Evolutionary conservation across 1,140 invertebrate genomes (phyloP), one percentile per base, ranked within the genome.

Genomic region (Ceratitis capitata): DNA sequence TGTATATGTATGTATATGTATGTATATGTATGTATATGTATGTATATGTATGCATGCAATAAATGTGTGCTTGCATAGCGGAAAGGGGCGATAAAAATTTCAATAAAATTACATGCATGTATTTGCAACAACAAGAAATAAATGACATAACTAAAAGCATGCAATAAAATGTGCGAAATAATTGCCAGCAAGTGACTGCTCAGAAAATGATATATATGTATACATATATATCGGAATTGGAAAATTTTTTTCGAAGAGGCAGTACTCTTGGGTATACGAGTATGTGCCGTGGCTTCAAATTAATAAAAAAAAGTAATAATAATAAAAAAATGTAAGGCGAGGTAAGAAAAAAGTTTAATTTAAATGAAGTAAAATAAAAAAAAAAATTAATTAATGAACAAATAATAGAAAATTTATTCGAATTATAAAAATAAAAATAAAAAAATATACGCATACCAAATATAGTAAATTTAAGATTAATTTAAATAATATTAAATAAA

Each of bases 161-260:
- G 69, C 69, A 78, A 45, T 78, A 78, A 78, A 78, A 78, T 42
- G 35, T 78, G 69, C 9, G 69, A 78, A 78, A 78, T 78, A 78
- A 78, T 42, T 78, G 69, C 69, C 10, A 9, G 10, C 69, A 47
- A 14, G 29, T n/a, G n/a, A 78, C 9, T 5, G 29, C 56, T 23
- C n/a, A 26, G n/a, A 78, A 26, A 45, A 78, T 26, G 45, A n/a
- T 1, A 4, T 23, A 47, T 23, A 39, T 69, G 32, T 69, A 69
- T 19, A 29, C 10, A 64, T 23, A 23, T 58, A 58, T 58, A 26
- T 14, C 7, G 19, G 64, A 42, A 69, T 69, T 29, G 5, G 35
- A 1, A n/a, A n/a, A n/a, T n/a, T n/a, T n/a, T n/a, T n/a, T 10
- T 61, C 23, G 58, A 32, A 26, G 58, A 26, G 7, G 58, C 14